Evolutionary conservation across 2,797 vertebrate species (phyloP), one percentile per base, ranked within the genome.

Genomic region (Pipistrellus nathusii): DNA sequence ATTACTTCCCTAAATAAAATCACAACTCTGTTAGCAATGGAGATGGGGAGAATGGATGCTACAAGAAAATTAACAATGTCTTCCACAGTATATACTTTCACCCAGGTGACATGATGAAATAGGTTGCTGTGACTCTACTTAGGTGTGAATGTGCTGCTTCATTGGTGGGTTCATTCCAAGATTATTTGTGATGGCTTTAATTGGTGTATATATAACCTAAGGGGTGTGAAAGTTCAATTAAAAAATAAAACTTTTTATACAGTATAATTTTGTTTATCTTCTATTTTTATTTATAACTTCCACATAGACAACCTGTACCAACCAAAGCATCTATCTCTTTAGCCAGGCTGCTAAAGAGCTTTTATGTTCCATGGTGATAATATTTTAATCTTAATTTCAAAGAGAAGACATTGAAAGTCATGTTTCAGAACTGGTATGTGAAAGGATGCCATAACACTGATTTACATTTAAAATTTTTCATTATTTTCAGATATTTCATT

Each of bases 201-300:
- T 75, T 82, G 80, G 46, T 87, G 13, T 66, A 78, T 51, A 72
- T 20, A 1, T 27, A 83, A 53, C 14, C 55, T 80, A 84, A 92
- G 10, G 6, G 18, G 35, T 46, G 1, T 68, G 44, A 76, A 75
- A 83, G 32, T 82, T 87, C 86, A 82, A 46, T 73, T 66, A 35
- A 89, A 90, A 90, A 90, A 64, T 48, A 62, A 92, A 82, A 8
- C 62, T 41, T n/a, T 23, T 78, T 12, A 76, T 84, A 23, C 8
- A 53, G 73, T 78, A 72, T 87, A 77, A 78, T 71, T 91, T 91
- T 92, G 32, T 15, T 92, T 96, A 72, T 73, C 35, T 84, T 72
- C 17, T 38, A 21, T 55, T 91, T 96, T 91, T 80, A 77, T 81
- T 90, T 96, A 20, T 82, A 76, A 55, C n/a, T 30, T 75, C 8